Conservation (phyloP, 1,140 invertebrate species). For the Planococcus citri region DNA sequence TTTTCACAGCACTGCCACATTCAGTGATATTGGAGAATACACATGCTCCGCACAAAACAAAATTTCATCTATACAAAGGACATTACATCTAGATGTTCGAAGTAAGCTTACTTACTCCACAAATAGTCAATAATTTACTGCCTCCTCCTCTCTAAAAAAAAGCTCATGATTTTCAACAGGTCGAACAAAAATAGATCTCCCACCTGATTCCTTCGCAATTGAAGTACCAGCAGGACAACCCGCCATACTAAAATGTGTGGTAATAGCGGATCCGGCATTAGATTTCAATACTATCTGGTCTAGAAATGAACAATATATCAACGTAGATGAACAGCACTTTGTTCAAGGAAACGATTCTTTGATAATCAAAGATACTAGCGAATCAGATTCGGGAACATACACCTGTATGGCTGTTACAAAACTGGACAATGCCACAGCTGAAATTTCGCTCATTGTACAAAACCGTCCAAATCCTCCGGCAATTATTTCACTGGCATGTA, state of each 20-base stretch:
- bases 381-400: conserved; percentile 74
- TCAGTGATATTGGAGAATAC: conserved; percentile 79
- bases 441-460: too few species aligned
- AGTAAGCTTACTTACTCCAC: conserved; percentile 37
- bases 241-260: conserved; percentile 87
- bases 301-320: conserved; percentile 68
- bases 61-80: conserved; percentile 65
- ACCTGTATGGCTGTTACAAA: too few species aligned
- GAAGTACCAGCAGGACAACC: conserved; percentile 73
- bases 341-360: conserved; percentile 73
- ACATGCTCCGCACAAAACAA: conserved; percentile 87
- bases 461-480: too few species aligned
- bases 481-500: too few species aligned
- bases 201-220: conserved; percentile 73
- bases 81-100: conserved; percentile 70
- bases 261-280: conserved; percentile 68
- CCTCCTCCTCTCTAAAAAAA: neutral
- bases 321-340: conserved; percentile 72
- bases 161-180: too few species aligned
- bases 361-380: conserved; percentile 84
- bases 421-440: too few species aligned
- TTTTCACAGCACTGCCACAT: conserved; percentile 53
- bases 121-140: neutral
- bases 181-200: conserved; percentile 56
- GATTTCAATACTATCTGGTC: conserved; percentile 75